Base-by-base conservation (phyloP, 2,113 vertebrate genomes). In the Pandion haliaetus region DNA sequence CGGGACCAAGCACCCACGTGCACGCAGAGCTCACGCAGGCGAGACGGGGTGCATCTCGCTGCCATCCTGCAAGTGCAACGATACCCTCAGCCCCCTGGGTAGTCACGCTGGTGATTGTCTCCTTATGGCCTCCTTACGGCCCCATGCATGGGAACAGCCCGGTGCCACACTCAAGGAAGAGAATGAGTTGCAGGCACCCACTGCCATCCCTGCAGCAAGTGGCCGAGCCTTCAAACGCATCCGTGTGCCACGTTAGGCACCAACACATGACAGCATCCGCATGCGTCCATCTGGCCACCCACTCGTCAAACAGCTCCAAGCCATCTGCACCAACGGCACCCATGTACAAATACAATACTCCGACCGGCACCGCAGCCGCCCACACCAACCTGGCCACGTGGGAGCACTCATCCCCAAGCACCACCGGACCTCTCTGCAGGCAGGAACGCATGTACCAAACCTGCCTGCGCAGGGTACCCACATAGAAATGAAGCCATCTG, bases 161-260 rank as follows among this genome's bases (percentile, higher is more conserved):
- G 1, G 29, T 10, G 69, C 59, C 87, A 50, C 0, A 0, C 70
- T 79, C 1, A 0, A 44, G 47, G 84, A n/a, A 55, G 54, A 31
- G 42, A 28, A 7, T 0, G 10, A 83, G n/a, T 17, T n/a, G 32
- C 72, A 55, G 62, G 83, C 14, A 2, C 52, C 77, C 5, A 2
- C 54, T 3, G 3, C 50, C 5, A 1, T 67, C 40, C 79, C 82
- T 8, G 1, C 50, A n/a, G 32, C 10, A 2, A 73, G 52, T 2
- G 42, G 63, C 82, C 8, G 1, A 86, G 29, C 65, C 74, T 26
- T n/a, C 82, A 20, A 82, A 61, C 5, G 2, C 73, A 44, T 45
- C 81, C 89, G 9, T 8, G 3, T 52, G 3, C 32, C 25, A 0
- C 6, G 0, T 11, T 61, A 12, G 9, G 78, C 92, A 83, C 59